These are phyloP conservation scores for Furnarius figulus DNA, from an alignment of 2,113 vertebrate genomes.

Conservation along the genomic window DNA sequence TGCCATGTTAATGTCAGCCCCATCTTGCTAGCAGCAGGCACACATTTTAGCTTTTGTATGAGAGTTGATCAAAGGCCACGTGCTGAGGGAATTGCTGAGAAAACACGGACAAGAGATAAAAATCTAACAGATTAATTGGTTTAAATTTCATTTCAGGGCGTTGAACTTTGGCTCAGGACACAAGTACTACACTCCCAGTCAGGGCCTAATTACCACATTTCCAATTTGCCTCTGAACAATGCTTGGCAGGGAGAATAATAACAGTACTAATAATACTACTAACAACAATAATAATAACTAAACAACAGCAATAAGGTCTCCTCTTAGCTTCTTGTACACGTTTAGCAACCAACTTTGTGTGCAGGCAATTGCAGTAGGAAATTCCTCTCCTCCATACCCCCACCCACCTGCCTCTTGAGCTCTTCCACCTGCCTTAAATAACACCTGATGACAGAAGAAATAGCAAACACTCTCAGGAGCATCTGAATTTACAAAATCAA, in stretches of 20 bases:
- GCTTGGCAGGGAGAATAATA: slow-evolving; percentile 55
- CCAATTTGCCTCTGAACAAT: slow-evolving; percentile 80
- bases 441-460: slow-evolving; percentile 35
- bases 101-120: slow-evolving; percentile 94
- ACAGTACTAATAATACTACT: slow-evolving; percentile 9
- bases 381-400: neutral
- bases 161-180: slow-evolving; percentile 86
- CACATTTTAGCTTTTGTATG: slow-evolving; percentile 85
- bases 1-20: slow-evolving; percentile 98
- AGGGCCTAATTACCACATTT: slow-evolving; percentile 85
- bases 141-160: slow-evolving; percentile 87
- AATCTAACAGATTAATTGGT: slow-evolving; percentile 97
- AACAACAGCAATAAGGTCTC: neutral
- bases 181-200: slow-evolving; percentile 76
- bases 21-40: slow-evolving; percentile 88
- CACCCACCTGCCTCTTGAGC: neutral
- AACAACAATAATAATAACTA: neutral
- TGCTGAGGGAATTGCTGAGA: slow-evolving; percentile 94
- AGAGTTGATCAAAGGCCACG: slow-evolving; percentile 95
- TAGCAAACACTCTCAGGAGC: neutral
- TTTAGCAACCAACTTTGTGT: slow-evolving; percentile 56
- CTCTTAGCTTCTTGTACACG: neutral
- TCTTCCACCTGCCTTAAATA: neutral
- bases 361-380: slow-evolving; percentile 16
- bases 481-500: slow-evolving; percentile 40